Percentiles rank a stretch among this genome's conserved stretches.
These are phyloP conservation scores for Platalea minor DNA, from an alignment of 2,797 vertebrate genomes.

Conservation along the genomic window DNA sequence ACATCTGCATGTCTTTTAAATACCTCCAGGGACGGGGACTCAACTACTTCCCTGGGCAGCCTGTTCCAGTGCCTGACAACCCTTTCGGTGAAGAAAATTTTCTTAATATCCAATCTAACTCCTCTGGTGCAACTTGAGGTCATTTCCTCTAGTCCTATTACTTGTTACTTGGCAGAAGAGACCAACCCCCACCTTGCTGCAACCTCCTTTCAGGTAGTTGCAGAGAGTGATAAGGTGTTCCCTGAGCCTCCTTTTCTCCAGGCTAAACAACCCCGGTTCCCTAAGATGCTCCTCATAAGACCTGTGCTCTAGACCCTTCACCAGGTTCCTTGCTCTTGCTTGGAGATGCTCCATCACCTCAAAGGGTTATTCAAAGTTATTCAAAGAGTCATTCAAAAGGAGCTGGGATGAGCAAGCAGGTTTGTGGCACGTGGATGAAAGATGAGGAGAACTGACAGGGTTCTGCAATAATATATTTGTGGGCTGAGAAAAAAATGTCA, in stretches of 20 bases:
- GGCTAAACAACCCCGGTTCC: neutral
- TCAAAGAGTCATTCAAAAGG: neutral
- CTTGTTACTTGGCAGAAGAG: neutral
- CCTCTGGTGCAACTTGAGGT: no score
- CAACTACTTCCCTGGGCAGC: no score
- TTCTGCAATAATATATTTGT: neutral
- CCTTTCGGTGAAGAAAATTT: no score
- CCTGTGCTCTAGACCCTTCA: neutral
- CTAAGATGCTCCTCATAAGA: neutral
- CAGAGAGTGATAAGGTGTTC: neutral
- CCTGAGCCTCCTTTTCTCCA: neutral
- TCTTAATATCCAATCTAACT: no score
- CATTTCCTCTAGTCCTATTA: no score
- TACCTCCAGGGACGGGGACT: neutral
- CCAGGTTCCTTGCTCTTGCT: neutral
- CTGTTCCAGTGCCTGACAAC: no score
- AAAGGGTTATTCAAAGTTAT: neutral
- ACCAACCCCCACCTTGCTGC: accelerated
- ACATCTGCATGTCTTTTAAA: neutral
- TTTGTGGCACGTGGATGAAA: neutral
- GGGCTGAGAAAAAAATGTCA: neutral
- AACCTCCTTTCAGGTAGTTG: neutral
- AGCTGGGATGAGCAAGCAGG: neutral
- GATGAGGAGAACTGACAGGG: neutral
- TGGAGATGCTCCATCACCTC: neutral